phyloP scores from a whole-genome alignment of 2,113 vertebrate species.

The Accipiter virgatus region DNA sequence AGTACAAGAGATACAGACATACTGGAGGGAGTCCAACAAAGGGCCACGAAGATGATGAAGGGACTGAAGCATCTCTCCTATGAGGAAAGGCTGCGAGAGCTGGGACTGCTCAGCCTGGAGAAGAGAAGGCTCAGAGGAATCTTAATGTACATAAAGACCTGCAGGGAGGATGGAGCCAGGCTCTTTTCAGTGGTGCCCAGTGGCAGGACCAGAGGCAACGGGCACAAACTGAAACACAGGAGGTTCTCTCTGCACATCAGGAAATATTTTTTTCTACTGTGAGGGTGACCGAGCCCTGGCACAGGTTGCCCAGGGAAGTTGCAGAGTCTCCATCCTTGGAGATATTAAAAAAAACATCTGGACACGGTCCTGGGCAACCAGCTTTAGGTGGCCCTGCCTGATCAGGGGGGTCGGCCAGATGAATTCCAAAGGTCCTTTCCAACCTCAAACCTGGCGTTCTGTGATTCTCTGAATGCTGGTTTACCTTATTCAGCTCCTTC shows the following conservation, averaged over 20 bases:
- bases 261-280: not conserved
- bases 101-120: not conserved
- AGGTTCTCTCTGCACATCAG: not conserved
- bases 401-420: not conserved
- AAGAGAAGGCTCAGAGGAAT: not conserved
- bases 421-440: not conserved
- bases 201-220: not conserved
- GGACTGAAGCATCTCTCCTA: not conserved
- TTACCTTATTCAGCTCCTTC: not conserved
- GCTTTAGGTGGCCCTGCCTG: not conserved
- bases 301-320: not conserved
- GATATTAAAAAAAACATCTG: not conserved
- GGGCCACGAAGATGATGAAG: accelerated
- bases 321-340: not conserved
- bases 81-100: not conserved
- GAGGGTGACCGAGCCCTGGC: not conserved
- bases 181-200: not conserved
- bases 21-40: not conserved
- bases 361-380: accelerated
- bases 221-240: not conserved
- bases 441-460: not conserved
- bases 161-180: not conserved
- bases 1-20: not conserved
- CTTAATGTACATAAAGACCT: not conserved
- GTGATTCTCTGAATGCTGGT: not conserved